Conservation (phyloP, 92 coral and sea anemone genomes). For the Phenganax marumi region DNA sequence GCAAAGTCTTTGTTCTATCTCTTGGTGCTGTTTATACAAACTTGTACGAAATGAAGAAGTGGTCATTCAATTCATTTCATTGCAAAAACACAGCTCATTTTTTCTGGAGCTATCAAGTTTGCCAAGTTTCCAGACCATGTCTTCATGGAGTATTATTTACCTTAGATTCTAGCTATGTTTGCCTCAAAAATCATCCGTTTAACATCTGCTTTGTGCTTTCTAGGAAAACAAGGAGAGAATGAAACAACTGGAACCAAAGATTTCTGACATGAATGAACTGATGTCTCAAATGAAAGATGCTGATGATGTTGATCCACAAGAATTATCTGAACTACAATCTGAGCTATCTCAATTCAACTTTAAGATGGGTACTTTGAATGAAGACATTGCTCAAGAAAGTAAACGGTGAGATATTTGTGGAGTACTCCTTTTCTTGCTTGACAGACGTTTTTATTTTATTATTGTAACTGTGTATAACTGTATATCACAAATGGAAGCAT, state of each 20-base stretch:
- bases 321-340: constrained; percentile 14
- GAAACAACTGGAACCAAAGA: constrained; percentile 37
- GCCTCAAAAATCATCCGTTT: neutral
- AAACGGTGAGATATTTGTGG: constrained; percentile 15
- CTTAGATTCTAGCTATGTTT: neutral
- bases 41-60: too few relatives aligned
- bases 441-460: neutral
- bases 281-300: constrained; percentile 26
- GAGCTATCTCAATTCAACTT: constrained; percentile 27
- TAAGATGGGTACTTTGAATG: neutral
- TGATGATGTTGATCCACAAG: constrained; percentile 34
- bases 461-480: too few relatives aligned
- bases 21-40: too few relatives aligned
- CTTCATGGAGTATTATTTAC: neutral
- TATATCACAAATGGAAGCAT: too few relatives aligned
- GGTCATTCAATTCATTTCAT: too few relatives aligned
- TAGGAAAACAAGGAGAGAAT: constrained; percentile 42
- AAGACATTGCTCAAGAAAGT: constrained; percentile 10
- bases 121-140: too few relatives aligned
- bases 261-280: constrained; percentile 14
- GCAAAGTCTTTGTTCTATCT: too few relatives aligned
- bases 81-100: too few relatives aligned
- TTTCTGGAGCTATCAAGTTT: too few relatives aligned
- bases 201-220: neutral
- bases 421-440: neutral